These are phyloP conservation scores for Entomyzon cyanotis DNA, from an alignment of 2,113 vertebrate genomes.

Conservation along the genomic window DNA sequence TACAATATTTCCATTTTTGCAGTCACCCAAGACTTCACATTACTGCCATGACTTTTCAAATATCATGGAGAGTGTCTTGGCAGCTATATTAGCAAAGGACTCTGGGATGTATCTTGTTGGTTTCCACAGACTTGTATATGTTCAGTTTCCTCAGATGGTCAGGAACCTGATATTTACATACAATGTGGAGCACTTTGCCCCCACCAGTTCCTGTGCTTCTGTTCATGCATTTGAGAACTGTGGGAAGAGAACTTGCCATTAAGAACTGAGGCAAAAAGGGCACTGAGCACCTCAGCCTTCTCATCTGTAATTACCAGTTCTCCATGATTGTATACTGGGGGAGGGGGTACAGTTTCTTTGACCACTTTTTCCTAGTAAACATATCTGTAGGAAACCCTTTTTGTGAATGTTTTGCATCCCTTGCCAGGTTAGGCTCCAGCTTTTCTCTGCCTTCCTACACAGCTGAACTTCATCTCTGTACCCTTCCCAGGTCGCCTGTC, in stretches of 20 bases:
- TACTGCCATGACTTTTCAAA: neutral
- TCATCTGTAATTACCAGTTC: neutral
- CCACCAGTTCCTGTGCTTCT: neutral
- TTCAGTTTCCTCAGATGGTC: neutral
- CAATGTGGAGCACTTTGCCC: neutral
- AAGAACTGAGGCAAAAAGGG: neutral
- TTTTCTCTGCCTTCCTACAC: neutral
- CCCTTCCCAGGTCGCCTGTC: neutral
- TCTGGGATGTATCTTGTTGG: neutral
- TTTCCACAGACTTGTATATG: neutral
- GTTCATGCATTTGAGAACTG: neutral
- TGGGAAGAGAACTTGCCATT: neutral
- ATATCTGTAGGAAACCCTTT: neutral
- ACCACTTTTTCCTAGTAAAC: neutral
- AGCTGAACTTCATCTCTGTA: neutral
- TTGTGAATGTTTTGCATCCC: neutral
- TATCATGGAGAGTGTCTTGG: neutral
- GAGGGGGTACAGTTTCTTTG: neutral
- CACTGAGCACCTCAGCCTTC: neutral
- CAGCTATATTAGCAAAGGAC: neutral
- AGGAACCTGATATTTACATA: neutral
- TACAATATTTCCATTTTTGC: neutral
- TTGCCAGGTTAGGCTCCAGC: neutral
- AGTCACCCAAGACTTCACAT: neutral
- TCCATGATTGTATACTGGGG: neutral